These are phyloP conservation scores for Camponotus vicinus DNA, from an alignment of 1,140 invertebrate species.

Conservation along the genomic window DNA sequence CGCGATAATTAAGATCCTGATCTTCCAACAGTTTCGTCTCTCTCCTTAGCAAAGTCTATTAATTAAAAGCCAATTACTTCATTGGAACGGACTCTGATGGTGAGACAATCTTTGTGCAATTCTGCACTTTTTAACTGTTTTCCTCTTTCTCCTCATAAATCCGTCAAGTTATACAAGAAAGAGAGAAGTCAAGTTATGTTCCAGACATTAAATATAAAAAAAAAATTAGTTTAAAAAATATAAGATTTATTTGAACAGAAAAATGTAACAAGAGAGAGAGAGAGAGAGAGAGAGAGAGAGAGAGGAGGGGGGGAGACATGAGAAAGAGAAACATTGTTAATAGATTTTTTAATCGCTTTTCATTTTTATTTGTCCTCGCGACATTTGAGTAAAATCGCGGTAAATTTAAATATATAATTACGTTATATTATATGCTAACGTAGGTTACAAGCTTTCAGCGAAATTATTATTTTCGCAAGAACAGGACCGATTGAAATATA, in stretches of 20 bases:
- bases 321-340: neutral
- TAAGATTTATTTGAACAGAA: neutral
- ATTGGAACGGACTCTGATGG: conserved; percentile 57
- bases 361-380: neutral
- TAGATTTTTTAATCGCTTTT: conserved; percentile 50
- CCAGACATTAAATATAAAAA: neutral
- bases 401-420: conserved; percentile 49
- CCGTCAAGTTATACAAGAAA: neutral
- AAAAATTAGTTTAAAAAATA: conserved; percentile 8
- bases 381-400: conserved; percentile 18
- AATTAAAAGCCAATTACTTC: conserved; percentile 85
- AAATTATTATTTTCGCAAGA: conserved; percentile 63
- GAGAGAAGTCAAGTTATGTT: conserved; percentile 15
- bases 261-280: neutral
- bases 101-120: conserved; percentile 65
- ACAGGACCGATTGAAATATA: conserved; percentile 59
- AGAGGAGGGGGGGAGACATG: too few relatives aligned
- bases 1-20: conserved; percentile 81
- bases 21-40: conserved; percentile 43
- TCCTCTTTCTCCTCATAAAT: conserved; percentile 25
- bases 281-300: neutral
- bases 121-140: conserved; percentile 52
- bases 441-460: conserved; percentile 45
- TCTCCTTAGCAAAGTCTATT: conserved; percentile 77
- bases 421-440: conserved; percentile 24